Base-by-base conservation (phyloP, 2,797 vertebrate genomes). In the Pempheris klunzingeri region DNA sequence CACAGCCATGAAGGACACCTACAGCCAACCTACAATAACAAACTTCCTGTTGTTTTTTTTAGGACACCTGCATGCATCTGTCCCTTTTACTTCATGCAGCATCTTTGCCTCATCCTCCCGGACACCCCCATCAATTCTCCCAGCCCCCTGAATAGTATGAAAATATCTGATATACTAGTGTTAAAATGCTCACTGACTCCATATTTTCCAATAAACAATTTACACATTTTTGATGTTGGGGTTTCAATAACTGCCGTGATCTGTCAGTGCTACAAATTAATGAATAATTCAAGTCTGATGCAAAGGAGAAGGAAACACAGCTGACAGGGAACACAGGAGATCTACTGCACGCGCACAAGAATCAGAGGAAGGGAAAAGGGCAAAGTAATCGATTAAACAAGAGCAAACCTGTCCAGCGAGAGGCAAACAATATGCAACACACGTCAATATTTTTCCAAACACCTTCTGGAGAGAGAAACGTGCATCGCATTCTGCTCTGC, bases 321-420 rank as follows among this genome's bases (percentile, higher is more conserved):
- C 13, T 14, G 10, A 32, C 0, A 22, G 7, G 20, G 50, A 61
- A 67, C 63, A 64, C n/a, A 68, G 61, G 32, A 58, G 5, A 11
- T 34, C 44, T 52, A 26, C 50, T 18, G n/a, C 3, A 30, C 1
- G 18, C 36, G 39, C 22, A 54, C 1, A 2, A 77, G 36, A 60
- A 20, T 73, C 55, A 53, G 12, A 44, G 24, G 20, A 30, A 22
- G 72, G 61, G 34, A 53, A 73, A 70, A 65, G 36, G 50, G 26
- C 6, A 76, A 61, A 65, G 69, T 47, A 22, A 77, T 41, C 2
- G 61, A 85, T 77, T 85, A 82, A 74, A 88, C 75, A 81, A 75
- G 74, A 84, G 80, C 59, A 73, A 80, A 71, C 28, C 50, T 58
- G 71, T 74, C 65, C 46, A 74, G 71, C 26, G 0, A 73, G n/a